Evolutionary conservation across 2,113 vertebrate species (phyloP).

Genomic region (Fregetta grallaria): DNA sequence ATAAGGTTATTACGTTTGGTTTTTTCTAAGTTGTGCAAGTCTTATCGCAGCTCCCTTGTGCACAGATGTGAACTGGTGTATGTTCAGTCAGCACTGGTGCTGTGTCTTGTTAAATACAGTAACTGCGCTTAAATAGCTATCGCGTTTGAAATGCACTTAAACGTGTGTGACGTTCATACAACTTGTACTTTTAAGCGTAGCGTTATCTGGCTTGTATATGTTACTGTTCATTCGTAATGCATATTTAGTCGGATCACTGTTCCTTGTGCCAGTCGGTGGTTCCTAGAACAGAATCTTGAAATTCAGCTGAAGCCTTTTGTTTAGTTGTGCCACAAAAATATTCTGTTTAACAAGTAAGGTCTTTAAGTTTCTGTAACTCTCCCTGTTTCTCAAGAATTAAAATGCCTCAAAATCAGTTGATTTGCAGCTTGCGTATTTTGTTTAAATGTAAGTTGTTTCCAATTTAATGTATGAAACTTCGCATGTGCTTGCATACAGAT

Average conservation of each 20-base stretch:
- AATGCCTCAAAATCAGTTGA: neutral
- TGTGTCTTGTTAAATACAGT: neutral
- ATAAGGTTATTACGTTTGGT: neutral
- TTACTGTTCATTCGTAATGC: neutral
- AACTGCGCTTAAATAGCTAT: neutral
- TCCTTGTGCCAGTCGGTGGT: neutral
- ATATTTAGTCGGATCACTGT: neutral
- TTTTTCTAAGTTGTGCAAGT: neutral
- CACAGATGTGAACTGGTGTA: neutral
- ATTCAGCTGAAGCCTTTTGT: neutral
- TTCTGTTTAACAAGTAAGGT: neutral
- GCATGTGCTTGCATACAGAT: neutral
- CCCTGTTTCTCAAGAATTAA: neutral
- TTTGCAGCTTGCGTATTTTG: neutral
- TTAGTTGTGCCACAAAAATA: neutral
- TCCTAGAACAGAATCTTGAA: neutral
- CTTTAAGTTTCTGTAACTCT: neutral
- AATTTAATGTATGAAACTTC: neutral
- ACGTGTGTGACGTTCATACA: neutral
- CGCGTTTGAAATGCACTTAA: neutral
- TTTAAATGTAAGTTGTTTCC: neutral
- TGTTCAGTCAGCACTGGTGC: neutral
- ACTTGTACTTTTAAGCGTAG: neutral
- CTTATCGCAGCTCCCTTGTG: fast-evolving
- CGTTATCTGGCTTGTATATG: neutral